Evolutionary conservation across 2,113 vertebrate species (phyloP), one percentile per base, ranked within the genome.

Genomic region (Hipposideros armiger): DNA sequence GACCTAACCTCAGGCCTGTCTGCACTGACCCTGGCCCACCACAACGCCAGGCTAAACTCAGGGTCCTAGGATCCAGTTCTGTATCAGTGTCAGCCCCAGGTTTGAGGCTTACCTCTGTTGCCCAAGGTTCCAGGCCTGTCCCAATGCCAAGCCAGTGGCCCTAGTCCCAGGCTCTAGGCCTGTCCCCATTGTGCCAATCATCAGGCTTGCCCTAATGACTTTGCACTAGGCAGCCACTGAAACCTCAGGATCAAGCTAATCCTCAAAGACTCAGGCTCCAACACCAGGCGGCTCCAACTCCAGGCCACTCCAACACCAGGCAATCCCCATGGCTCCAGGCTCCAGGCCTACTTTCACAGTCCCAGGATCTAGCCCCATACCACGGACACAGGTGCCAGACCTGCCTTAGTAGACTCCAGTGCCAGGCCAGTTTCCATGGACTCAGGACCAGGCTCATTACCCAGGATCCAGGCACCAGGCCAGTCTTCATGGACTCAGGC

Each of bases 21-120:
- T 30, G 5, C 5, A 26, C 30, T 1, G 40, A 22, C 24, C 13
- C 32, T 56, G 30, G 30, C 7, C 30, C 0, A 36, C 8, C 14
- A 24, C 13, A n/a, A 17, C 14, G 47, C 86, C 19, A 76, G 30
- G 20, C 42, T 88, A 22, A 88, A 62, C 14, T n/a, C 19, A 7
- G 30, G 32, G 20, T 13, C 9, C 28, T 16, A 88, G 11, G 28
- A 30, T 62, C 36, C 7, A 74, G 7, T 32, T 82, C 54, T 7
- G 24, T 1, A 74, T 40, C 30, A 16, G 11, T 32, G 28, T 19
- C 40, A 20, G 22, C 10, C 26, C 58, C 82, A 54, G 22, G 64
- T 8, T 67, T 7, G 5, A 69, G 30, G 32, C 13, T 4, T 0
- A 47, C 2, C 30, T 2, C 30, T 84, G 1, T 9, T 15, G 19